Base-by-base conservation (phyloP, 2,888 invertebrate species). In the Coecobrya sp. region DNA sequence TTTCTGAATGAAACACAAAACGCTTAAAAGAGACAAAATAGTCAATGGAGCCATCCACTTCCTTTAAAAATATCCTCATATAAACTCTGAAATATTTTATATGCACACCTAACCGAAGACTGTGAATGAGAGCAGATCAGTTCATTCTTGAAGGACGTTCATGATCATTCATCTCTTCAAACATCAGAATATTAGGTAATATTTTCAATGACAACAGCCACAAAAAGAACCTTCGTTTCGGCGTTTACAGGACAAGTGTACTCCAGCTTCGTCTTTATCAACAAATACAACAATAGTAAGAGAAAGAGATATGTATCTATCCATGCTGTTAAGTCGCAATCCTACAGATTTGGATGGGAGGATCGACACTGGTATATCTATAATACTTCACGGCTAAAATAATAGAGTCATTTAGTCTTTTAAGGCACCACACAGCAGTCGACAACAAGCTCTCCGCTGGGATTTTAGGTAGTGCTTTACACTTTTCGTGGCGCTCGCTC, bases 371-470 rank as follows among this genome's bases (percentile, higher is more conserved):
- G 79, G 8, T 13, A 27, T 79, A 27, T n/a, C 27, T 22, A 79
- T 79, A 25, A 27, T 25, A n/a, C n/a, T 25, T 30, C 52, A 79
- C 16, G n/a, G 25, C 49, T 85, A 90, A 89, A 84, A 85, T 90
- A 90, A 76, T 82, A 68, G 52, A 85, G 82, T 85, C 89, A 90
- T 85, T 90, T 90, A 85, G 76, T 59, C 85, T 85, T 82, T 52
- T 90, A 90, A 90, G 76, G 27, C 85, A 76, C 45, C 19, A n/a
- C 52, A 90, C 89, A 90, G 89, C 89, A 68, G 89, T 85, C 55
- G 84, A 73, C 36, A 89, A 89, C 88, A 84, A 89, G 70, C 55
- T 55, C 76, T 85, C 89, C 84, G 89, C 89, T 90, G 89, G 25
- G 89, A 90, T 49, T 73, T 65, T 82, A 76, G 3, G 82, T 42